Evolutionary conservation across 1,140 invertebrate genomes (phyloP).

Genomic region (Macrotrachela quadricornifera): DNA sequence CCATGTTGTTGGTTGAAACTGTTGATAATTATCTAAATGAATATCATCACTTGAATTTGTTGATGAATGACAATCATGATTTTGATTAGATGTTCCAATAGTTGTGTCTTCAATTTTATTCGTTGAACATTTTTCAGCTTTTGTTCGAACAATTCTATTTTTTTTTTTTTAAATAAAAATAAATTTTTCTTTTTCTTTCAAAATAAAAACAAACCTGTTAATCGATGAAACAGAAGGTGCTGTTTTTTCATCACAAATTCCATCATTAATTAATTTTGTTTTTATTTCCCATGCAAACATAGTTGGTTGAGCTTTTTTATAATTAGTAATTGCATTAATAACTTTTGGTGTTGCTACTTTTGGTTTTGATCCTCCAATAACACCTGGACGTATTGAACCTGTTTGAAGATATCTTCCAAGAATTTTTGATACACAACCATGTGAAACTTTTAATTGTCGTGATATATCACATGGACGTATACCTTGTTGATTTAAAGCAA

Average conservation of each 20-base stretch:
- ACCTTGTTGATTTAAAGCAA: slow-evolving; percentile 74
- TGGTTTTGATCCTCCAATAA: slow-evolving; percentile 94
- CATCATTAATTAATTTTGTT: slow-evolving; percentile 77
- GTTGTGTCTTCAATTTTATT: no score
- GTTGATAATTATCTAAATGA: no score
- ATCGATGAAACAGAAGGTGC: slow-evolving; percentile 95
- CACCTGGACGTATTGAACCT: slow-evolving; percentile 90
- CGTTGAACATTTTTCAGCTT: no score
- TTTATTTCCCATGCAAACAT: slow-evolving; percentile 99
- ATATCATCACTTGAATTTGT: no score
- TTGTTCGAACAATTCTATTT: no score
- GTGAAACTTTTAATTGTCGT: slow-evolving; percentile 66
- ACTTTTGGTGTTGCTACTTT: slow-evolving; percentile 96
- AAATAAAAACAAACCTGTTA: slow-evolving; percentile 78
- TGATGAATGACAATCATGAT: no score
- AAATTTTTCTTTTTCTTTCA: no score
- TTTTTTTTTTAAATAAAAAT: no score
- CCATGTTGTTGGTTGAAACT: no score
- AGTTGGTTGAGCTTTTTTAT: slow-evolving; percentile 93
- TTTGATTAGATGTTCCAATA: no score
- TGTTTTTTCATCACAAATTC: slow-evolving; percentile 90
- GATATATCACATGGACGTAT: slow-evolving; percentile 82
- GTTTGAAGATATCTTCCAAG: slow-evolving; percentile 84
- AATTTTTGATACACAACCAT: slow-evolving; percentile 88
- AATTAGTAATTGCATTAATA: slow-evolving; percentile 88